Percentiles rank a stretch among this genome's conserved stretches.
phyloP scores from a whole-genome alignment of 2,797 vertebrate genomes.

The Hydrophis major region DNA sequence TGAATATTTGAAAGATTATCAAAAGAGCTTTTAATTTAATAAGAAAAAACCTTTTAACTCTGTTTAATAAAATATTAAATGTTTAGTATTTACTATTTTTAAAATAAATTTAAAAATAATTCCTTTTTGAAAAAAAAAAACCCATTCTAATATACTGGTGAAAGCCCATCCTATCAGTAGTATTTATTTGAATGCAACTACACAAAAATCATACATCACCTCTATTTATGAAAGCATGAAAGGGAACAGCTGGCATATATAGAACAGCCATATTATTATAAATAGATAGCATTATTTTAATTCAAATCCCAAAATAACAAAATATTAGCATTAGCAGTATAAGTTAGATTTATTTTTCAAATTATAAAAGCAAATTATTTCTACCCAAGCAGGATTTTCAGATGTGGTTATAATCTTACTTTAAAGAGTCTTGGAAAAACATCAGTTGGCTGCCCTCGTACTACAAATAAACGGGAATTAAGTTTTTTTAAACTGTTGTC shows the following conservation, averaged over 20 bases:
- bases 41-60: background rate
- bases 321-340: background rate
- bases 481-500: slow-evolving; percentile 90
- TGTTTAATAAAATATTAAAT: background rate
- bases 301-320: too few relatives aligned
- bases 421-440: slow-evolving; percentile 94
- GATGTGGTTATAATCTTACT: slow-evolving; percentile 68
- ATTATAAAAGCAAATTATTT: background rate
- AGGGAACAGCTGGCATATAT: background rate
- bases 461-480: slow-evolving; percentile 89
- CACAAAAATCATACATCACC: background rate
- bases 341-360: background rate
- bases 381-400: background rate
- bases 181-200: background rate
- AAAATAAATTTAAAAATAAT: background rate
- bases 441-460: slow-evolving; percentile 90
- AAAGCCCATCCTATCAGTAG: background rate
- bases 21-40: background rate
- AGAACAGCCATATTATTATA: background rate
- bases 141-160: background rate
- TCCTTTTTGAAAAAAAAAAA: background rate
- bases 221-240: background rate
- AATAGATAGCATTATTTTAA: background rate
- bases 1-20: background rate
- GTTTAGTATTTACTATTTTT: background rate